Percentiles rank a stretch among this genome's conserved stretches.
These are phyloP conservation scores for Helicoverpa zea DNA, from an alignment of 1,140 invertebrate genomes.

Conservation along the genomic window DNA sequence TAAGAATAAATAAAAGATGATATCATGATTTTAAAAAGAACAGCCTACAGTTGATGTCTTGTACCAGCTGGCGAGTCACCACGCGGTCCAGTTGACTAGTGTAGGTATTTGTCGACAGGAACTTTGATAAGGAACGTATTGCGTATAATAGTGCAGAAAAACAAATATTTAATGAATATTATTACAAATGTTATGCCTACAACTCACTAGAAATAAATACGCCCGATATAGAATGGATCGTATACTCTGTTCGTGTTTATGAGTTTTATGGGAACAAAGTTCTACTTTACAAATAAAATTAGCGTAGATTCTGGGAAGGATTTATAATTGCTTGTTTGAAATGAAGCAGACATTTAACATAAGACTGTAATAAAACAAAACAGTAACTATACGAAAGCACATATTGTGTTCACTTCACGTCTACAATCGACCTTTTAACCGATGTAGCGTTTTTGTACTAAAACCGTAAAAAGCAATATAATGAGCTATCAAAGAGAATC, in stretches of 20 bases:
- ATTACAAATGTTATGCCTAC: constrained; percentile 31
- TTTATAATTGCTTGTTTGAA: background rate
- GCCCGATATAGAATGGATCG: constrained; percentile 19
- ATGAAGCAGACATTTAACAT: background rate
- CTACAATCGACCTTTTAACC: background rate
- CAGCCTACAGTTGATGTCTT: constrained; percentile 5
- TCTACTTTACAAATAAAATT: constrained; percentile 27
- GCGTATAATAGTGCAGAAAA: constrained; percentile 37
- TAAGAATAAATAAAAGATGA: background rate
- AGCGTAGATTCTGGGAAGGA: background rate
- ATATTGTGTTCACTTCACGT: background rate
- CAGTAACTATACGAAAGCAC: too few relatives aligned
- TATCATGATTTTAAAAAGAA: background rate
- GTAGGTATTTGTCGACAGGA: constrained; percentile 43
- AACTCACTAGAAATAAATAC: constrained; percentile 19
- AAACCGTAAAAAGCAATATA: constrained; percentile 20
- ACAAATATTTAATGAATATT: constrained; percentile 34
- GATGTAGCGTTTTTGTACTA: background rate
- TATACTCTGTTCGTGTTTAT: constrained; percentile 17
- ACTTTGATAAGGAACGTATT: constrained; percentile 29
- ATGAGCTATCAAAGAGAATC: constrained; percentile 29
- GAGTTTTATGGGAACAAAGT: constrained; percentile 39
- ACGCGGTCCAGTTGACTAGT: constrained; percentile 26
- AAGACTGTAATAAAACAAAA: background rate
- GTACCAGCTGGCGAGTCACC: constrained; percentile 21